These are phyloP conservation scores for Phyllotis vaccarum DNA, from an alignment of 2,797 vertebrate genomes.

Conservation along the genomic window DNA sequence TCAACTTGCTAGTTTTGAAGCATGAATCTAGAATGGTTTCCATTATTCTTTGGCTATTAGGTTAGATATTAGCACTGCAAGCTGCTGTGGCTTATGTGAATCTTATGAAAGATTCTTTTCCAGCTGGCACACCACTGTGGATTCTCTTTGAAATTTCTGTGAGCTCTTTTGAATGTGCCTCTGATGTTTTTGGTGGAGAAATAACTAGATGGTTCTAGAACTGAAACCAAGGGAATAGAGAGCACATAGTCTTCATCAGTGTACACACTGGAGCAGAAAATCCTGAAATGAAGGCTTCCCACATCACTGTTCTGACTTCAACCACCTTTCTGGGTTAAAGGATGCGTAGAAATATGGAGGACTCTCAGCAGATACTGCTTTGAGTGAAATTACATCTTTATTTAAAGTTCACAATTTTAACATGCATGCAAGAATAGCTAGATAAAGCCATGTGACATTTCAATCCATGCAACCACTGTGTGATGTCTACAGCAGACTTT, in stretches of 20 bases:
- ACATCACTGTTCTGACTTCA: not conserved
- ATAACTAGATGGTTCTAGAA: constrained; percentile 15
- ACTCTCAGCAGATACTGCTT: accelerated
- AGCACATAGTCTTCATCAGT: not conserved
- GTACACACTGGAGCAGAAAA: not conserved
- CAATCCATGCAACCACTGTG: not conserved
- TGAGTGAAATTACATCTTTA: no score
- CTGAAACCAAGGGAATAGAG: not conserved
- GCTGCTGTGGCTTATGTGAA: not conserved
- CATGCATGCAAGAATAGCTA: not conserved
- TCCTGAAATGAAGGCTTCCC: not conserved
- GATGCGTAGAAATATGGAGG: not conserved
- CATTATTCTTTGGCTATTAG: not conserved
- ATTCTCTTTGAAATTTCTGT: not conserved
- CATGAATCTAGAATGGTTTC: not conserved
- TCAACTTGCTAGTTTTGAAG: not conserved
- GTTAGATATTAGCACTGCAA: accelerated
- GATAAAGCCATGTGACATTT: not conserved
- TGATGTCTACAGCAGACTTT: not conserved
- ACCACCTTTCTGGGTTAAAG: not conserved
- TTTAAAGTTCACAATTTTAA: not conserved
- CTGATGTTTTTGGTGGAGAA: not conserved
- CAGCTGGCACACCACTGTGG: not conserved
- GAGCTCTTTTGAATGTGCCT: not conserved
- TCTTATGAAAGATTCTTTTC: not conserved